phyloP scores from a whole-genome alignment of 2,113 vertebrate species.

The Esox niger region DNA sequence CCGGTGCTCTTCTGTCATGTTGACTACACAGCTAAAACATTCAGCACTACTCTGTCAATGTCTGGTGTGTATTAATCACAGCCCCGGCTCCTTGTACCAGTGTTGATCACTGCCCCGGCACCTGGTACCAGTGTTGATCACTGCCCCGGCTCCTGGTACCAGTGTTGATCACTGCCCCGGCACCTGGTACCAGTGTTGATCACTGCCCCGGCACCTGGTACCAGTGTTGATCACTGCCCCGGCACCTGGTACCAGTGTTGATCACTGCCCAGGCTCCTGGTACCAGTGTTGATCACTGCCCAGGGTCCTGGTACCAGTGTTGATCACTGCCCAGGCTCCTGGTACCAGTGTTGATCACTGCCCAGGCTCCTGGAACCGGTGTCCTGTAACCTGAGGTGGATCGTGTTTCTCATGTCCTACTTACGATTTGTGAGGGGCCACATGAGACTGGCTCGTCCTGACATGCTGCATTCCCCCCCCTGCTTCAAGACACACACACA shows the following conservation, averaged over 20 bases:
- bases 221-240: conserved; percentile 11
- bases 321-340: conserved; percentile 12
- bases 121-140: not conserved
- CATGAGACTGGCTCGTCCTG: conserved; percentile 78
- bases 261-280: conserved; percentile 15
- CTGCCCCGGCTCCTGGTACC: conserved; percentile 16
- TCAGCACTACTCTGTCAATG: conserved; percentile 15
- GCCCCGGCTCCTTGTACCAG: conserved; percentile 12
- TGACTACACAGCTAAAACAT: conserved; percentile 41
- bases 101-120: conserved; percentile 13
- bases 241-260: conserved; percentile 5
- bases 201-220: conserved; percentile 17
- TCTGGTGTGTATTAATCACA: conserved; percentile 12
- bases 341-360: too few relatives aligned
- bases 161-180: conserved; percentile 11
- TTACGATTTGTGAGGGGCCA: conserved; percentile 93
- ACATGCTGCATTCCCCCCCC: conserved; percentile 79
- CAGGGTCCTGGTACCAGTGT: conserved; percentile 11
- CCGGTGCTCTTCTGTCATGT: conserved; percentile 23
- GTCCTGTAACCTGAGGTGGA: conserved; percentile 40
- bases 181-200: conserved; percentile 1
- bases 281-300: conserved; percentile 7
- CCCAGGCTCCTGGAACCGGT: conserved; percentile 14
- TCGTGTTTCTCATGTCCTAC: conserved; percentile 65
- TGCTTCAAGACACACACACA: conserved; percentile 64